These are phyloP conservation scores for Rhagologus leucostigma DNA, from an alignment of 2,113 vertebrate species.

Conservation along the genomic window DNA sequence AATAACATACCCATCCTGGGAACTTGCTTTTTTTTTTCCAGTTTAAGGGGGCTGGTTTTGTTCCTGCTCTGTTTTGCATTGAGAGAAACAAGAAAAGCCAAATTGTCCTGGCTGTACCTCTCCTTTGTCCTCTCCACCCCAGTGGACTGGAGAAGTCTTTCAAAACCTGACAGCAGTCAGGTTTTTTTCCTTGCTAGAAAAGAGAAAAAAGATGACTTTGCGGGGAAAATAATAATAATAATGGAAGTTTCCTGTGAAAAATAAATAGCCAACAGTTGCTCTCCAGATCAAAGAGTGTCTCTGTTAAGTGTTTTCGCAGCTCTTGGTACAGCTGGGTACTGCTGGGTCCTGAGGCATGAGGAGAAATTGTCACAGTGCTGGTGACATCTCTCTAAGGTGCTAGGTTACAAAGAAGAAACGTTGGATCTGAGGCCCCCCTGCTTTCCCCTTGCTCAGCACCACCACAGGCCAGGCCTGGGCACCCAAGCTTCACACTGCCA, in stretches of 20 bases:
- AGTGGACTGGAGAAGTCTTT: not conserved
- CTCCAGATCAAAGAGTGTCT: not conserved
- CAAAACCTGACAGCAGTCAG: not conserved
- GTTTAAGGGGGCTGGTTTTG: not conserved
- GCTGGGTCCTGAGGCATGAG: not conserved
- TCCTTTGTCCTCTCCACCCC: not conserved
- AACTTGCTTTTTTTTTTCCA: not conserved
- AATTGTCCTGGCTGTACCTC: not conserved
- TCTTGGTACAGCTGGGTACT: not conserved
- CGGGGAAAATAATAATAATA: not conserved
- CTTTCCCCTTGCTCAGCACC: not conserved
- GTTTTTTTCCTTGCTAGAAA: not conserved
- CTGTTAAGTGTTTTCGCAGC: not conserved
- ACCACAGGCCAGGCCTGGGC: not conserved
- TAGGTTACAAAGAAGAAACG: fast-evolving
- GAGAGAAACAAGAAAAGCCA: not conserved
- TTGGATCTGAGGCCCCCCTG: not conserved
- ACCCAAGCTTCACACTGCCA: not conserved
- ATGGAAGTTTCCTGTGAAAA: not conserved
- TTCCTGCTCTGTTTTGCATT: not conserved
- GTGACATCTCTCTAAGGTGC: not conserved
- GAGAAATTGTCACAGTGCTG: fast-evolving
- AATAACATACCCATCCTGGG: not conserved
- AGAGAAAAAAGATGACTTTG: not conserved
- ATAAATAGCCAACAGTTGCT: not conserved